Conservation (phyloP, 2,888 invertebrate species). For the Cheilosia variabilis region DNA sequence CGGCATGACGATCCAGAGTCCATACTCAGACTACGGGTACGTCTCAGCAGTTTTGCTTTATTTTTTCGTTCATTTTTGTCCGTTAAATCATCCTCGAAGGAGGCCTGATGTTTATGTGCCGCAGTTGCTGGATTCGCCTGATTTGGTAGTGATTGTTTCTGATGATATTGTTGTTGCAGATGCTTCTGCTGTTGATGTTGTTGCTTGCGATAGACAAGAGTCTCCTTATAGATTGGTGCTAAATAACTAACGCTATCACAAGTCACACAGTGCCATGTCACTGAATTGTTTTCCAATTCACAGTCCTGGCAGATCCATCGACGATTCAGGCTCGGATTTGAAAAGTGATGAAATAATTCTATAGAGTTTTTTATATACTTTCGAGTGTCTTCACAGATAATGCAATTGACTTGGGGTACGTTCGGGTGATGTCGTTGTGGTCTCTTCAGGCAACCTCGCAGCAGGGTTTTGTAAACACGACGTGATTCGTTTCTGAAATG, state of each 20-base stretch:
- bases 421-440: constrained; percentile 82
- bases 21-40: constrained; percentile 83
- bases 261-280: constrained; percentile 84
- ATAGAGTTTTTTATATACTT: constrained; percentile 83
- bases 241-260: constrained; percentile 83
- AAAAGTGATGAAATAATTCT: constrained; percentile 82
- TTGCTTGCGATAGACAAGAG: constrained; percentile 78
- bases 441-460: constrained; percentile 82
- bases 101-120: constrained; percentile 74
- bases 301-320: constrained; percentile 84
- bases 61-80: constrained; percentile 76
- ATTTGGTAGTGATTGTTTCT: constrained; percentile 62
- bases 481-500: constrained; percentile 82
- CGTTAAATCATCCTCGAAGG: constrained; percentile 72
- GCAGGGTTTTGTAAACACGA: constrained; percentile 83
- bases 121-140: constrained; percentile 23
- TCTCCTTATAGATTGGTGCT: constrained; percentile 84
- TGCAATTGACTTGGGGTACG: constrained; percentile 81
- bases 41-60: constrained; percentile 78
- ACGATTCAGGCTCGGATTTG: constrained; percentile 83
- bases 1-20: constrained; percentile 82
- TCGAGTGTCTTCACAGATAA: constrained; percentile 82
- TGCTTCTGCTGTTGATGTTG: constrained; percentile 75
- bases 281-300: constrained; percentile 83
- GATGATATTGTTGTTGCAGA: constrained; percentile 63